Evolutionary conservation across 2,888 invertebrate genomes (phyloP), one percentile per base, ranked within the genome.

Genomic region (Baccha elongata): DNA sequence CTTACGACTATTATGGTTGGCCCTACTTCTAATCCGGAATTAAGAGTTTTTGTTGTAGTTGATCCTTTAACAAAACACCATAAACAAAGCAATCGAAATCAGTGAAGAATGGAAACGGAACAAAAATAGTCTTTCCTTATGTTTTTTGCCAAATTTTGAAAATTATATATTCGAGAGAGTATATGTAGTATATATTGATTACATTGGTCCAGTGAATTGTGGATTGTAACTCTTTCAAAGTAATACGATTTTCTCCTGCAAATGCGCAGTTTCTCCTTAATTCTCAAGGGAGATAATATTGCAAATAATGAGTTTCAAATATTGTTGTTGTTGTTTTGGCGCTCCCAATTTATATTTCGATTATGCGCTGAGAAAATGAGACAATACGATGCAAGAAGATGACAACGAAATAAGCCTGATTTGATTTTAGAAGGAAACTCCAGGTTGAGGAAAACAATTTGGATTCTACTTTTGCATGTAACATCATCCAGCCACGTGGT

Each of bases 401-500:
- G 13, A n/a, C 19, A 15, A 29, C 10, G 21, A 35, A 23, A 8
- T 29, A 13, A 17, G 11, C 19, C 23, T 42, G 21, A 26, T 65
- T 26, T 50, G 40, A 40, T 37, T 21, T 37, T 17, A 17, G n/a
- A 4, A 26, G 19, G 6, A 17, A 48, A 29, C 4, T 32, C 29
- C 29, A 2, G 29, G 2, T 32, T 26, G 26, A 44, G 17, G 11
- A 23, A 7, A 29, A 60, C 26, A 60, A 19, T 26, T 42, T 42
- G 6, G 13, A 13, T 19, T 15, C 29, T 11, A 11, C 26, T 40
- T 44, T 53, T n/a, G 1, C 52, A 79, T 46, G 42, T 37, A 71
- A 53, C 40, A 73, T 40, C 40, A 52, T 58, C 81, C 40, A 52
- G 65, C 81, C 81, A 81, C 81, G 81, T 81, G 81, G 81, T 81